A percentile compares a stretch with the other conserved stretches of the same genome.
phyloP scores from a whole-genome alignment of 2,888 invertebrate genomes.

The Lacanobia oleracea region DNA sequence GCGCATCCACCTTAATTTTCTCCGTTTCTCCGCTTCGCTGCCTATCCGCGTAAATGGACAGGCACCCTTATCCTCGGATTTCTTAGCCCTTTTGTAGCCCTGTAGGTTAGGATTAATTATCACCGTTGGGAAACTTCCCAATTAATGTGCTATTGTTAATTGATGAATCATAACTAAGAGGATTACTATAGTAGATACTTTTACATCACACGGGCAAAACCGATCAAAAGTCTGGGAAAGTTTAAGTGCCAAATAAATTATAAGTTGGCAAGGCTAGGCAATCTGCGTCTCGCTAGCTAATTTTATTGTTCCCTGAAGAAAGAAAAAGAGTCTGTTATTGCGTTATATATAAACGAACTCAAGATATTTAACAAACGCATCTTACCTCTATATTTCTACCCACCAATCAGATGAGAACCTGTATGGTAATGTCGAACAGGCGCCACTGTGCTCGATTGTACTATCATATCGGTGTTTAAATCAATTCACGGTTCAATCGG shows the following conservation, averaged over 20 bases:
- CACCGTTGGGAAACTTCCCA: slow-evolving; percentile 15
- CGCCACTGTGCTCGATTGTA: slow-evolving; percentile 66
- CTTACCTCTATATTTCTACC: slow-evolving; percentile 9
- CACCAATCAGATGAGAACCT: slow-evolving; percentile 41
- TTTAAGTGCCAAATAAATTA: not conserved
- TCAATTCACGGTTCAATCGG: slow-evolving; percentile 71
- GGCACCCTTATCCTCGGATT: slow-evolving; percentile 4
- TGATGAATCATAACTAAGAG: slow-evolving; percentile 36
- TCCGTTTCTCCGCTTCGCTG: too few relatives aligned
- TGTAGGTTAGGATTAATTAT: slow-evolving; percentile 22
- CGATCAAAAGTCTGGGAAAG: not conserved
- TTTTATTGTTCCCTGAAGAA: not conserved
- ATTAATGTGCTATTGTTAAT: slow-evolving; percentile 39
- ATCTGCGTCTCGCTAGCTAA: not conserved
- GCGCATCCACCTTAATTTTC: too few relatives aligned
- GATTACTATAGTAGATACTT: not conserved
- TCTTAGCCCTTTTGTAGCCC: slow-evolving; percentile 1
- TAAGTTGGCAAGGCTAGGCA: not conserved
- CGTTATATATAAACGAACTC: too few relatives aligned
- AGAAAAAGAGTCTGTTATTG: too few relatives aligned
- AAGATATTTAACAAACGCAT: slow-evolving; percentile 30
- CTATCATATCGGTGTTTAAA: slow-evolving; percentile 71
- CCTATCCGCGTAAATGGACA: too few relatives aligned
- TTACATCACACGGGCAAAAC: not conserved
- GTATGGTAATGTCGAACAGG: slow-evolving; percentile 48